Base-by-base conservation (phyloP, 2,888 invertebrate genomes). In the Aphrophora alni region DNA sequence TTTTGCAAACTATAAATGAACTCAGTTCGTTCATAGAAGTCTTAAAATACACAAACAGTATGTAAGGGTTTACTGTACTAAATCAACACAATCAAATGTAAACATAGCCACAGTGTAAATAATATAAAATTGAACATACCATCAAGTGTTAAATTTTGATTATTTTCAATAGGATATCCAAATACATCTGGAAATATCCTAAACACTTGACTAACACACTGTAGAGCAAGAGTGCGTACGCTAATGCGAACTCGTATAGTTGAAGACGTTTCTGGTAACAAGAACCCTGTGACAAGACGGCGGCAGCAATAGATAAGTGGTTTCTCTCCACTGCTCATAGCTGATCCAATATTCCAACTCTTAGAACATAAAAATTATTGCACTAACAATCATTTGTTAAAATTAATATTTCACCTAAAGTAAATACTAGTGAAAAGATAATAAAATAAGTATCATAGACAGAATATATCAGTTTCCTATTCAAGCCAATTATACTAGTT, bases 161-260 rank as follows among this genome's bases (percentile, higher is more conserved):
- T 82, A 73, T 82, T 82, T 75, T 84, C 84, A 24, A 86, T 78
- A 12, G 89, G 87, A 25, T 93, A 87, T 0, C 94, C 91, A 80
- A 97, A 91, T 4, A 94, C 90, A 83, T 92, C 90, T 0, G 98
- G 97, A 85, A 93, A 92, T 27, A 97, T 87, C 59, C 92, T 91
- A 44, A 97, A 88, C 78, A 96, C 92, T 84, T 93, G 93, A 0
- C 94, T 92, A 26, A 98, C 88, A 87, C 97, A 97, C 78, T 92
- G 92, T 25, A 98, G 87, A 0, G 97, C 95, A 51, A 98, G 91
- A 8, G 95, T 94, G 89, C 98, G 98, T 0, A 97, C 95, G 81
- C 98, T 98, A 38, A 98, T 97, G 44, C 98, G 91, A 44, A 95
- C 93, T 74, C 94, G 87, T 2, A 90, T 89, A 7, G 92, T 92